Percentiles rank a stretch among this genome's conserved stretches.
Conservation (phyloP, 2,797 vertebrate genomes). For the Echiichthys vipera region DNA sequence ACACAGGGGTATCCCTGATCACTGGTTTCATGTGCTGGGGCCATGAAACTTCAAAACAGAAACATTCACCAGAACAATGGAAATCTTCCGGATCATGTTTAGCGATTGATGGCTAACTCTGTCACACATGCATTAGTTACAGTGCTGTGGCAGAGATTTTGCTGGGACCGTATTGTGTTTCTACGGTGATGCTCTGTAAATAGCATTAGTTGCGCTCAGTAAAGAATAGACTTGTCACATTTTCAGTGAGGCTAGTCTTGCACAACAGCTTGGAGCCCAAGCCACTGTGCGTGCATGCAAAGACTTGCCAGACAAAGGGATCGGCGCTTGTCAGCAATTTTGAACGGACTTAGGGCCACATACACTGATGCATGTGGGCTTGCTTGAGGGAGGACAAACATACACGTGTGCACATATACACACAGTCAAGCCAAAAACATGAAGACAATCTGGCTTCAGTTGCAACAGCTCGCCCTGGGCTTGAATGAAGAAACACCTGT, state of each 20-base stretch:
- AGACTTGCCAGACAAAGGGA: constrained; percentile 79
- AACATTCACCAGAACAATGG: constrained; percentile 67
- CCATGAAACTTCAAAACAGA: constrained; percentile 56
- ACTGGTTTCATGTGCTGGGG: constrained; percentile 22
- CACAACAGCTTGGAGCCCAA: constrained; percentile 79
- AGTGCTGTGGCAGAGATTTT: constrained; percentile 63
- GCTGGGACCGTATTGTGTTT: constrained; percentile 72
- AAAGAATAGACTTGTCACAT: constrained; percentile 83
- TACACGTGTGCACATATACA: constrained; percentile 27
- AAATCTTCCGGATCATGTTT: constrained; percentile 73
- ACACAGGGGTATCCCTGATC: constrained; percentile 25
- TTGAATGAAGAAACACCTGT: constrained; percentile 77
- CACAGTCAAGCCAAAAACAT: constrained; percentile 49
- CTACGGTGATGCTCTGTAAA: constrained; percentile 77
- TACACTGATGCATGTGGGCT: constrained; percentile 55
- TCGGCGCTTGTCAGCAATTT: constrained; percentile 79
- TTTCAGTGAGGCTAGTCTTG: constrained; percentile 76
- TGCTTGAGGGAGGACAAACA: constrained; percentile 55
- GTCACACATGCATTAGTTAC: constrained; percentile 78
- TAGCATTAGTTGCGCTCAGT: constrained; percentile 81
- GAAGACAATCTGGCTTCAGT: constrained; percentile 72
- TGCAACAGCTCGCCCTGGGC: constrained; percentile 73
- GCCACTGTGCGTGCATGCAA: constrained; percentile 64
- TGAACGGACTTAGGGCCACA: constrained; percentile 69
- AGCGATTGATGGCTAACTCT: constrained; percentile 68